Evolutionary conservation across 2,797 vertebrate genomes (phyloP), one percentile per base, ranked within the genome.

Genomic region (Luscinia luscinia): DNA sequence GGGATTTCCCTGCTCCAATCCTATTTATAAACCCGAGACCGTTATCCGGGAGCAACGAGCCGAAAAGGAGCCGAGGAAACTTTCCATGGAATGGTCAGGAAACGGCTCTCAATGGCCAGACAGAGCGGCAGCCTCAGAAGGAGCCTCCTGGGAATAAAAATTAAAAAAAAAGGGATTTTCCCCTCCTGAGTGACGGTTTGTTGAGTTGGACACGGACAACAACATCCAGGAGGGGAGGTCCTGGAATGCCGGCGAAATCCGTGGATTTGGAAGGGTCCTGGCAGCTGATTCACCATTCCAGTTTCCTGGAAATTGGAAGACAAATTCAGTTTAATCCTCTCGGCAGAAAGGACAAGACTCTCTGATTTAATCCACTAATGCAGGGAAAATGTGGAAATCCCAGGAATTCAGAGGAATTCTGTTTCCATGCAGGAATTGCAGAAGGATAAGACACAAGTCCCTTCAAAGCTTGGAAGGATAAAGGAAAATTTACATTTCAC

Each of bases 61-160:
- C 1, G 2, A 49, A 63, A 49, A 2, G 82, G 62, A 90, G 92
- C 70, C 45, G 75, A 89, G 93, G 91, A 70, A 94, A 52, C 23
- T 59, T 95, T 61, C 89, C 81, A 45, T 30, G 73, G 79, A 83
- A 62, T 4, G 43, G 12, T 68, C 95, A 88, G 95, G 96, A 96
- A 96, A 48, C 9, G 67, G 55, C 84, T 92, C 89, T 94, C 75
- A 68, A 77, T 70, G 87, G 63, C 14, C 94, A 94, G 91, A 89
- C 78, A 36, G 78, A 67, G 26, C 12, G 68, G 77, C 78, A 94
- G 87, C 49, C 68, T 79, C 84, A 4, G 6, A 64, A 95, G 73
- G 87, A 91, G 38, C 78, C 91, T 91, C 94, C 5, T 6, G 68
- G 91, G 93, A 6, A 38, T 12, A 38, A 38, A 66, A 74, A 49